A percentile compares a stretch with the other conserved stretches of the same genome.
phyloP scores from a whole-genome alignment of 2,113 vertebrate species.

The Heterotilapia buettikoferi region DNA sequence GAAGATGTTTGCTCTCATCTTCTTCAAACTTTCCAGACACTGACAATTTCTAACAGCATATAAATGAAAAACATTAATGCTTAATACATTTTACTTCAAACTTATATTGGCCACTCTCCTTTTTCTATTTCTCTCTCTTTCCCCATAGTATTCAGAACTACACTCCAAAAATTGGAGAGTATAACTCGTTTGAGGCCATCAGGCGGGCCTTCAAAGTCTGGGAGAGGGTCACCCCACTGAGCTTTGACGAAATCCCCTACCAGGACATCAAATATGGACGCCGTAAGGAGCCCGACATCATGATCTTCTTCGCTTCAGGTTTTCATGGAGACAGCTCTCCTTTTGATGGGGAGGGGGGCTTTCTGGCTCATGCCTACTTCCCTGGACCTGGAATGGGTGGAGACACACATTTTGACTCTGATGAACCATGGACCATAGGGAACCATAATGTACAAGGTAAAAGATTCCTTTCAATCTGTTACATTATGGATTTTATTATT shows the following conservation, averaged over 20 bases:
- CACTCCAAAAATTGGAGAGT: conserved; percentile 89
- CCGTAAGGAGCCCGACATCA: conserved; percentile 90
- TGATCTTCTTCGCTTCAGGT: conserved; percentile 95
- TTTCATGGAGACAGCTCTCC: conserved; percentile 97
- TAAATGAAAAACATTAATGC: not conserved
- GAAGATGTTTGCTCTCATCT: not conserved
- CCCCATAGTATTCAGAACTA: conserved; percentile 90
- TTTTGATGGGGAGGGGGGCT: conserved; percentile 92
- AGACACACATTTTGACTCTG: conserved; percentile 92
- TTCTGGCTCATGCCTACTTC: conserved; percentile 94
- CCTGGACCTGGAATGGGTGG: conserved; percentile 94
- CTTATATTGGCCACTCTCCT: not conserved
- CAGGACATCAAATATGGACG: conserved; percentile 85
- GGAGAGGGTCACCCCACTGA: conserved; percentile 84
- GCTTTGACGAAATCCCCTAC: conserved; percentile 88
- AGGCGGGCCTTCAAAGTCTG: conserved; percentile 87
- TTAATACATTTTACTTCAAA: not conserved
- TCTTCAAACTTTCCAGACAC: not conserved
- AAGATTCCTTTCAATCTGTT: accelerated
- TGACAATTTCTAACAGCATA: not conserved
- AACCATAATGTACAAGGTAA: conserved; percentile 86
- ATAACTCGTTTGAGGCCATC: conserved; percentile 83
- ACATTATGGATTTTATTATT: not conserved
- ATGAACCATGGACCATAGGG: conserved; percentile 95
- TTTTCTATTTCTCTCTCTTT: not conserved